A percentile compares a stretch with the other conserved stretches of the same genome.
phyloP scores from a whole-genome alignment of 2,113 vertebrate genomes.

The Sceloporus tristichus region DNA sequence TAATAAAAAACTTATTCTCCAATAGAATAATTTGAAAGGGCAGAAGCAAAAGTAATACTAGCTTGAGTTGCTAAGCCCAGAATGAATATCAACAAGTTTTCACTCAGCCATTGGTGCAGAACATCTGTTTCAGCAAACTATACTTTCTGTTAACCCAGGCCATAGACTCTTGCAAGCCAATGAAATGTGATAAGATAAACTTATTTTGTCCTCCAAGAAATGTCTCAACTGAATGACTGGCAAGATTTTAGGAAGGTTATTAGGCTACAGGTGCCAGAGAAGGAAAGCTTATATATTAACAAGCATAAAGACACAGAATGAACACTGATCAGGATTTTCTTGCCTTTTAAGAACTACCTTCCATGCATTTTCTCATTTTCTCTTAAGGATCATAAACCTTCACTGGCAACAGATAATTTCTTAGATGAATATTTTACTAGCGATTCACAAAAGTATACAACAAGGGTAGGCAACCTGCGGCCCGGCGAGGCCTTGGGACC shows the following conservation, averaged over 20 bases:
- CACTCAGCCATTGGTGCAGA: neutral
- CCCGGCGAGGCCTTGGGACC: no score
- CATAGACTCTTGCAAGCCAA: neutral
- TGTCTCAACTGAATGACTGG: neutral
- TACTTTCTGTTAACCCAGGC: constrained; percentile 21
- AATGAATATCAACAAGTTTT: constrained; percentile 20
- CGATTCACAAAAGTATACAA: constrained; percentile 51
- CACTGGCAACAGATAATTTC: neutral
- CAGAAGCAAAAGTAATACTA: neutral
- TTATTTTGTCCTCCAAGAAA: neutral
- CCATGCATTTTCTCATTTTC: neutral
- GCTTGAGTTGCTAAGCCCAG: constrained; percentile 23
- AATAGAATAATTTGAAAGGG: constrained; percentile 32
- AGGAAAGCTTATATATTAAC: constrained; percentile 22
- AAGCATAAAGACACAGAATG: neutral
- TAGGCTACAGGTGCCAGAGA: neutral
- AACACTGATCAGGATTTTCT: neutral
- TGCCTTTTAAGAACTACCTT: neutral
- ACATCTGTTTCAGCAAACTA: neutral
- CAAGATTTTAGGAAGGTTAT: neutral
- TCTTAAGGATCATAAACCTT: constrained; percentile 19
- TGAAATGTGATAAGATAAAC: constrained; percentile 13
- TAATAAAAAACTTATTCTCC: constrained; percentile 38
- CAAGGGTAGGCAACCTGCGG: no score
- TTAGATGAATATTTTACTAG: constrained; percentile 59